These are phyloP conservation scores for Carcinoscorpius rotundicauda DNA, from an alignment of 1,140 invertebrate genomes.

Conservation along the genomic window DNA sequence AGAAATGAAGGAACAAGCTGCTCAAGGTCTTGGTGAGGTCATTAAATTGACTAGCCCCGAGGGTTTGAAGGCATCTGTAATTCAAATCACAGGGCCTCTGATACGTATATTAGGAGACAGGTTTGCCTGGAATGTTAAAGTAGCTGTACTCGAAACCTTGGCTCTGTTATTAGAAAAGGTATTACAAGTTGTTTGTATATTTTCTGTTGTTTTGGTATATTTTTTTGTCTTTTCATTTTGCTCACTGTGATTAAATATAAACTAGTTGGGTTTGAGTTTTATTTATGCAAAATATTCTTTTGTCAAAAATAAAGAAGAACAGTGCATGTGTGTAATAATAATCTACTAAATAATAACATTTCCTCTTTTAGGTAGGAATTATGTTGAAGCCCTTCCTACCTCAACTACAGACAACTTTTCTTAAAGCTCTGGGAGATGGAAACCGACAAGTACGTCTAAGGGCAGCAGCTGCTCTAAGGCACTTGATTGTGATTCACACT, in stretches of 20 bases:
- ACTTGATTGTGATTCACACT: constrained; percentile 80
- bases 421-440: constrained; percentile 82
- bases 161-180: constrained; percentile 81
- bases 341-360: constrained; percentile 6
- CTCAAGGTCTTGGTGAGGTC: constrained; percentile 84
- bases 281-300: neutral
- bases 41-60: constrained; percentile 70
- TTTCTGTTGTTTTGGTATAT: too few species aligned
- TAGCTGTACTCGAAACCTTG: constrained; percentile 87
- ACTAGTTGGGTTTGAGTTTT: too few species aligned
- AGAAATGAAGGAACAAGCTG: constrained; percentile 88
- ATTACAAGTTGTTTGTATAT: constrained; percentile 8
- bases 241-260: too few species aligned
- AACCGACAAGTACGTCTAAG: constrained; percentile 76
- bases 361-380: constrained; percentile 54
- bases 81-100: constrained; percentile 92
- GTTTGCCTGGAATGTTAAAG: constrained; percentile 85
- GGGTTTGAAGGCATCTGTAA: constrained; percentile 84
- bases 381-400: constrained; percentile 96
- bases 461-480: constrained; percentile 72
- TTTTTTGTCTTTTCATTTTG: too few species aligned
- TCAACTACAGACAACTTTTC: constrained; percentile 94
- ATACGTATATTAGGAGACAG: constrained; percentile 95
- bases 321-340: neutral
- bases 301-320: neutral